These are phyloP conservation scores for Platypus cylindrus DNA, from an alignment of 2,888 invertebrate species.

Conservation along the genomic window DNA sequence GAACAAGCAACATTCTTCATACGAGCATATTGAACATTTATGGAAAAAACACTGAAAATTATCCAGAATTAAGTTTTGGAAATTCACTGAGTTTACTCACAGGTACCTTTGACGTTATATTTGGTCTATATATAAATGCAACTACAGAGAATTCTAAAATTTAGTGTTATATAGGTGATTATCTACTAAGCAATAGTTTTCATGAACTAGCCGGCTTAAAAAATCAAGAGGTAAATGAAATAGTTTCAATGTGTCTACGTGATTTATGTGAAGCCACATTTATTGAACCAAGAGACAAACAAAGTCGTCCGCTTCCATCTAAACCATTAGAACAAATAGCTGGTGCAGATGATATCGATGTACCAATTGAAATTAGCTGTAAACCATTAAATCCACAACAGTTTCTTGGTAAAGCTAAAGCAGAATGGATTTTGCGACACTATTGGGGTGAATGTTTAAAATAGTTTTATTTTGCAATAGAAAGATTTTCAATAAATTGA, in stretches of 20 bases:
- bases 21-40: constrained; percentile 65
- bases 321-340: constrained; percentile 42
- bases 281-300: constrained; percentile 64
- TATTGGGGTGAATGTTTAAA: constrained; percentile 48
- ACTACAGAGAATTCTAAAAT: not conserved
- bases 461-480: constrained; percentile 1
- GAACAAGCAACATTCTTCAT: constrained; percentile 81
- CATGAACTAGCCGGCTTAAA: constrained; percentile 69
- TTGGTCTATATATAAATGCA: too few relatives aligned
- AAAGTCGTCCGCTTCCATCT: constrained; percentile 69
- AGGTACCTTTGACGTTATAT: too few relatives aligned
- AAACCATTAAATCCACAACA: constrained; percentile 20
- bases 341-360: constrained; percentile 16
- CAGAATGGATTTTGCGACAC: constrained; percentile 58
- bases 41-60: constrained; percentile 35
- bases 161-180: constrained; percentile 60
- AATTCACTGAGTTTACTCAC: constrained; percentile 67
- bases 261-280: constrained; percentile 85
- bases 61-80: constrained; percentile 74
- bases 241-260: constrained; percentile 75
- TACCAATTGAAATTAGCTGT: constrained; percentile 20
- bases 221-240: constrained; percentile 67
- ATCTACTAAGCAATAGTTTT: constrained; percentile 79
- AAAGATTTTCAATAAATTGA: constrained; percentile 28
- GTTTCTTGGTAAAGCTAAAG: constrained; percentile 47